Percentiles rank a stretch among this genome's conserved stretches.
Conservation (phyloP, 2,888 invertebrate genomes). For the Diachrysia chrysitis region DNA sequence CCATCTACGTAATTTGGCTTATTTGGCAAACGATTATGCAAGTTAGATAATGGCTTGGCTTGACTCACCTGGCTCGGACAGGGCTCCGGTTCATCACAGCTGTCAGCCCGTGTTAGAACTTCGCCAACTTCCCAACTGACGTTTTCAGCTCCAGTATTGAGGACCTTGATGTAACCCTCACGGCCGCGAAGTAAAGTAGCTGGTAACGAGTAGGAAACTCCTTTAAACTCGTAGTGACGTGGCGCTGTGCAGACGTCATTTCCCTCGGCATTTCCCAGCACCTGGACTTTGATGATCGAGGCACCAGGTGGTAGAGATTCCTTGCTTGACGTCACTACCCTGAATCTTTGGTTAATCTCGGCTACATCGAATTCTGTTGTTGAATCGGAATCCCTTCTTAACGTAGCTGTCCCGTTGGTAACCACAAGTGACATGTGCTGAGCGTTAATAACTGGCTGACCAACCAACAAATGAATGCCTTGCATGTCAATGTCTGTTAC, state of each 20-base stretch:
- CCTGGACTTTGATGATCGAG: slow-evolving; percentile 42
- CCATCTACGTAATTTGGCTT: no score
- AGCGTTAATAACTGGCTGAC: slow-evolving; percentile 53
- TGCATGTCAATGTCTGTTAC: slow-evolving; percentile 42
- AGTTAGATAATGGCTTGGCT: neutral
- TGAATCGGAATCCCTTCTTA: neutral
- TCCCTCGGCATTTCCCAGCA: slow-evolving; percentile 29
- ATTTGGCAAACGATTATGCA: neutral
- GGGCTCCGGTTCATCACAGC: neutral
- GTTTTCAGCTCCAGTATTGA: slow-evolving; percentile 37
- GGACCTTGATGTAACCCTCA: slow-evolving; percentile 51
- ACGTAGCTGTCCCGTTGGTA: slow-evolving; percentile 25
- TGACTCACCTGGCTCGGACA: neutral
- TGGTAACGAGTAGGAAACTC: slow-evolving; percentile 49
- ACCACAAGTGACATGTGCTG: slow-evolving; percentile 38
- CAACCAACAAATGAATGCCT: slow-evolving; percentile 44
- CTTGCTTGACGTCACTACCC: neutral
- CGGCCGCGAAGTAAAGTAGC: slow-evolving; percentile 53
- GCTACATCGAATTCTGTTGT: neutral
- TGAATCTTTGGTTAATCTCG: no score
- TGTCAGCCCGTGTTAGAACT: slow-evolving; percentile 8
- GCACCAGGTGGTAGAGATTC: slow-evolving; percentile 41
- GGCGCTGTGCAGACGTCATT: slow-evolving; percentile 45
- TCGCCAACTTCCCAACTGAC: slow-evolving; percentile 10
- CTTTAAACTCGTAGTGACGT: slow-evolving; percentile 49